These are phyloP conservation scores for Corythoichthys haematopterus DNA, from an alignment of 2,113 vertebrate species.

Conservation along the genomic window DNA sequence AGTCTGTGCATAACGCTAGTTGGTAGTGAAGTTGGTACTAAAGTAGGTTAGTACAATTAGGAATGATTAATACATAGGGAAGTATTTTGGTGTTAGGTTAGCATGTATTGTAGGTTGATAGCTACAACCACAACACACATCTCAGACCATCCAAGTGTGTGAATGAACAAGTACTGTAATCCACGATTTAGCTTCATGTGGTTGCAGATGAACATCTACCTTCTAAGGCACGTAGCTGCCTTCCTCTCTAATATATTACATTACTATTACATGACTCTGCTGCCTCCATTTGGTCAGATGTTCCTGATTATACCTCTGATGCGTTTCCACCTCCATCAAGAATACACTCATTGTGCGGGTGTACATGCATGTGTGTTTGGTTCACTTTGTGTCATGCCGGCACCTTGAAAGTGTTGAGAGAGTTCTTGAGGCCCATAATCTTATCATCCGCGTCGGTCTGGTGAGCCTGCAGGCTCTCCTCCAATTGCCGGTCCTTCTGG, in stretches of 20 bases:
- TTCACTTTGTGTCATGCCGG: not conserved
- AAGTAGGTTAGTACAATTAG: not conserved
- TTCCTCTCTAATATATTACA: slow-evolving; percentile 22
- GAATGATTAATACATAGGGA: no score
- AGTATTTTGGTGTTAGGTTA: no score
- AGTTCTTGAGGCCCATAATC: slow-evolving; percentile 90
- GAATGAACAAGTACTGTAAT: not conserved
- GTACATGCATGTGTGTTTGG: slow-evolving; percentile 5
- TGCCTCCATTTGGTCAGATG: slow-evolving; percentile 37
- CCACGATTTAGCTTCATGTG: not conserved
- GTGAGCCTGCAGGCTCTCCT: slow-evolving; percentile 84
- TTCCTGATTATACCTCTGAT: slow-evolving; percentile 25
- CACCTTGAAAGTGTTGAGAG: slow-evolving; percentile 91
- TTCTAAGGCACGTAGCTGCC: not conserved
- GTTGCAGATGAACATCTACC: not conserved
- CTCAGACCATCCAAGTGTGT: not conserved
- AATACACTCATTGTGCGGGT: slow-evolving; percentile 11
- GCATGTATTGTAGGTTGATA: no score
- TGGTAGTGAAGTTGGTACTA: not conserved
- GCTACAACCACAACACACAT: not conserved
- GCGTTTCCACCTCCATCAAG: not conserved
- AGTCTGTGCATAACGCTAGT: no score
- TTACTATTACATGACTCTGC: slow-evolving; percentile 35
- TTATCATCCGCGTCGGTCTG: slow-evolving; percentile 87
- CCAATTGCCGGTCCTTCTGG: slow-evolving; percentile 81